A percentile compares a stretch with the other conserved stretches of the same genome.
Conservation (phyloP, 2,888 invertebrate species). For the Pocota personata region DNA sequence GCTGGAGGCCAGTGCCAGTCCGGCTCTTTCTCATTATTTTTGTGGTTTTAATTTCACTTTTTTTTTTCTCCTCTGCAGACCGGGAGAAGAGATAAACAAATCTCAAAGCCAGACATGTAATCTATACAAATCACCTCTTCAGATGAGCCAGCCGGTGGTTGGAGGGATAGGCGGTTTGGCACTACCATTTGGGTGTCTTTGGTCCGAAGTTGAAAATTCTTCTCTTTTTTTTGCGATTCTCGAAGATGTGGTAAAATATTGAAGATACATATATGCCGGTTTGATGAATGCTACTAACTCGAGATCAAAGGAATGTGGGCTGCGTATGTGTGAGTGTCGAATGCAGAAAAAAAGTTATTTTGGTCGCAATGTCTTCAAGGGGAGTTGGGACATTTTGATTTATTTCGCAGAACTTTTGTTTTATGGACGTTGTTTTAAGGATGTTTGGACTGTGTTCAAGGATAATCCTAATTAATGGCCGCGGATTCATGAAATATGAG, state of each 20-base stretch:
- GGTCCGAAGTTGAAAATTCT: not conserved
- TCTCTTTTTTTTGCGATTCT: not conserved
- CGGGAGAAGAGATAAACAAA: conserved; percentile 25
- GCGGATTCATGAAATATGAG: not conserved
- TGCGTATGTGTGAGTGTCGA: not conserved
- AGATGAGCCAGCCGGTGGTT: not conserved
- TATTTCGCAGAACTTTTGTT: conserved; percentile 30
- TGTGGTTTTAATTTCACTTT: conserved; percentile 73
- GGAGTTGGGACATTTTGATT: conserved; percentile 40
- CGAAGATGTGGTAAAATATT: conserved; percentile 43
- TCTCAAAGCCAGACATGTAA: conserved; percentile 53
- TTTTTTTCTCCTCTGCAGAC: not conserved
- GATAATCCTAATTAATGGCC: conserved; percentile 25
- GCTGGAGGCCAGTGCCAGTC: conserved; percentile 39
- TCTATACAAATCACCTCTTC: conserved; percentile 56
- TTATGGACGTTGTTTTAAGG: conserved; percentile 28
- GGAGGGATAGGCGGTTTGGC: not conserved
- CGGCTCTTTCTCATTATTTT: conserved; percentile 61
- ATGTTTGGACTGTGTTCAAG: conserved; percentile 24
- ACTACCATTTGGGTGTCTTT: conserved; percentile 32
- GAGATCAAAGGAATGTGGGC: conserved; percentile 49
- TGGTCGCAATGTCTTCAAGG: conserved; percentile 15
- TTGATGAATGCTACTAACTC: conserved; percentile 6
- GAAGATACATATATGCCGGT: conserved; percentile 34
- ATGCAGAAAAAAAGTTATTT: conserved; percentile 36